phyloP scores from a whole-genome alignment of 2,797 vertebrate genomes.

The Carcharodon carcharias region DNA sequence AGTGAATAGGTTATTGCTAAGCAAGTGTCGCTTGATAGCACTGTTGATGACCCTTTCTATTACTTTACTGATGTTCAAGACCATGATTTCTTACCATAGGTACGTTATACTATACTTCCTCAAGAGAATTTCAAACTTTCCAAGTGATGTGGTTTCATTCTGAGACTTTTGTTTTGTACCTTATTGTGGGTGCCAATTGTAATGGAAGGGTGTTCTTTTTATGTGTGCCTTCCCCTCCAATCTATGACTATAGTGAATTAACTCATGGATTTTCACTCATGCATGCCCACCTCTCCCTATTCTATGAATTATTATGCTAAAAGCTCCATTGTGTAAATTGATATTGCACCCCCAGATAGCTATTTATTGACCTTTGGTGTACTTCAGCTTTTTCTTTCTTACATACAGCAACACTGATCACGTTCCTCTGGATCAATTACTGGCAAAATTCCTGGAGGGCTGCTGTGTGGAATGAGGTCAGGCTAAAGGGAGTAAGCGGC shows the following conservation, averaged over 20 bases:
- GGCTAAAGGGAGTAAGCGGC: neutral
- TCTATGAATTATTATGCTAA: neutral
- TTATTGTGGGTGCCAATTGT: neutral
- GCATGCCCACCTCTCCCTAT: neutral
- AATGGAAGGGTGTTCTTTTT: neutral
- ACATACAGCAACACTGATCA: neutral
- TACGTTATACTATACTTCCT: neutral
- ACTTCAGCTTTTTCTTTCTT: neutral
- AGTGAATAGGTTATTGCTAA: too few relatives aligned
- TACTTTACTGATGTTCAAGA: too few relatives aligned
- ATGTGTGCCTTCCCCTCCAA: neutral
- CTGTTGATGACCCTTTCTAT: too few relatives aligned
- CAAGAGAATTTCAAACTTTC: neutral
- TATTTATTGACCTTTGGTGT: neutral
- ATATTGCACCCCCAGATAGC: neutral
- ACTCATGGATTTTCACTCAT: neutral
- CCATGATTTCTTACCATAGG: neutral
- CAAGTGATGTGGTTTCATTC: neutral
- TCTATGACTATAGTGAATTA: neutral
- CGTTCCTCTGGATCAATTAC: neutral
- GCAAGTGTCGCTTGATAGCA: too few relatives aligned
- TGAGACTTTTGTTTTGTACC: neutral
- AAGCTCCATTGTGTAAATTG: neutral
- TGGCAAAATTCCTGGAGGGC: too few relatives aligned
- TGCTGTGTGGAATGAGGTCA: neutral